phyloP scores from a whole-genome alignment of 2,888 invertebrate genomes.

The Lamellibrachia columna region DNA sequence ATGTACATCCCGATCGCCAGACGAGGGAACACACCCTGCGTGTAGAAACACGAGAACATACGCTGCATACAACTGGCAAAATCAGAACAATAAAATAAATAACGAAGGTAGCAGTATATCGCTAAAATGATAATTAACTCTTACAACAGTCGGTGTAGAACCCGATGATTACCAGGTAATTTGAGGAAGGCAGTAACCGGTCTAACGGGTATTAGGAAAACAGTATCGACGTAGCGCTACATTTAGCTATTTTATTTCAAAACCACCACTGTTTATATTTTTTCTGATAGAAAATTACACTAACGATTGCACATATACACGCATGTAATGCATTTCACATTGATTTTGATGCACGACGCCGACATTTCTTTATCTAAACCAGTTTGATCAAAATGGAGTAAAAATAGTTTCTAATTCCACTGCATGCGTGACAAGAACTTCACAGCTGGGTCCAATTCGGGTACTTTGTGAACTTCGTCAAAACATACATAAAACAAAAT shows the following conservation, averaged over 20 bases:
- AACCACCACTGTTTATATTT: not conserved
- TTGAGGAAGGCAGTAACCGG: not conserved
- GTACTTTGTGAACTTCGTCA: not conserved
- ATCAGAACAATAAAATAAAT: not conserved
- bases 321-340: not conserved
- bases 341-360: too few species aligned
- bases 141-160: not conserved
- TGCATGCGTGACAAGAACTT: not conserved
- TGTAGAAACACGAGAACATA: too few species aligned
- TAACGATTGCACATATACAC: not conserved
- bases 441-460: not conserved
- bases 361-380: too few species aligned
- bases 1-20: too few species aligned
- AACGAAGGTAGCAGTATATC: not conserved
- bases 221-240: too few species aligned
- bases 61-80: not conserved
- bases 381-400: not conserved
- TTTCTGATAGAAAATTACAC: not conserved
- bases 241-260: too few species aligned
- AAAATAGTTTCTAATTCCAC: not conserved
- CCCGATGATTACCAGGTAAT: not conserved
- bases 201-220: not conserved
- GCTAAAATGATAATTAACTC: not conserved
- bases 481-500: too few species aligned
- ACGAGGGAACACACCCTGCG: not conserved